phyloP scores from a whole-genome alignment of 2,113 vertebrate genomes.

The Paramisgurnus dabryanus region DNA sequence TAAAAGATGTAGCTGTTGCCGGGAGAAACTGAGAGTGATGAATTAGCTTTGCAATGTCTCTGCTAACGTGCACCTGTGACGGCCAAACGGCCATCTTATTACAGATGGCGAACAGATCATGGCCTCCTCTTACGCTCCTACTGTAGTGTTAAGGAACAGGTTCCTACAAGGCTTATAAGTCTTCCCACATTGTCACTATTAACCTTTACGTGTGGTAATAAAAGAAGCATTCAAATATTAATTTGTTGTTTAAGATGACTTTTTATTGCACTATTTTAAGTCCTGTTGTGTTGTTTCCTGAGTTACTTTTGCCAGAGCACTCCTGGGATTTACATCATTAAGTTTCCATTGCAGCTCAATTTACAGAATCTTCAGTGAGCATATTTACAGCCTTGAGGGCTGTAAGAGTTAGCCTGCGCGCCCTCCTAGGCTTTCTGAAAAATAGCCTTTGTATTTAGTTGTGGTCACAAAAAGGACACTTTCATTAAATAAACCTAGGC shows the following conservation, averaged over 20 bases:
- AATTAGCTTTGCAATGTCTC: slow-evolving; percentile 51
- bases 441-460: slow-evolving; percentile 18
- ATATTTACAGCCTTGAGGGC: slow-evolving; percentile 46
- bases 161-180: slow-evolving; percentile 2
- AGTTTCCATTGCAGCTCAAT: slow-evolving; percentile 62
- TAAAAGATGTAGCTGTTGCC: slow-evolving; percentile 47
- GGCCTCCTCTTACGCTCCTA: slow-evolving; percentile 39
- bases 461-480: slow-evolving; percentile 37
- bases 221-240: slow-evolving; percentile 34
- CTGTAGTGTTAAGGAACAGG: slow-evolving; percentile 10
- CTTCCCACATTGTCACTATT: neutral
- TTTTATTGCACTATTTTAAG: slow-evolving; percentile 8
- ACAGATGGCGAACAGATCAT: neutral
- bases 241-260: slow-evolving; percentile 29
- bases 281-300: slow-evolving; percentile 40
- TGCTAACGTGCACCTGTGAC: slow-evolving; percentile 57
- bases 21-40: slow-evolving; percentile 45
- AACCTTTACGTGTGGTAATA: slow-evolving; percentile 38
- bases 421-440: neutral
- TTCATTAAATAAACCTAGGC: slow-evolving; percentile 36
- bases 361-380: slow-evolving; percentile 60
- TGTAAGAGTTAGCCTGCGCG: neutral
- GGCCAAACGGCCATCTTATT: slow-evolving; percentile 66
- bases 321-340: slow-evolving; percentile 66
- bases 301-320: slow-evolving; percentile 59